Percentiles rank a stretch among this genome's conserved stretches.
Conservation (phyloP, 1,140 invertebrate genomes). For the Drosophila aff. region DNA sequence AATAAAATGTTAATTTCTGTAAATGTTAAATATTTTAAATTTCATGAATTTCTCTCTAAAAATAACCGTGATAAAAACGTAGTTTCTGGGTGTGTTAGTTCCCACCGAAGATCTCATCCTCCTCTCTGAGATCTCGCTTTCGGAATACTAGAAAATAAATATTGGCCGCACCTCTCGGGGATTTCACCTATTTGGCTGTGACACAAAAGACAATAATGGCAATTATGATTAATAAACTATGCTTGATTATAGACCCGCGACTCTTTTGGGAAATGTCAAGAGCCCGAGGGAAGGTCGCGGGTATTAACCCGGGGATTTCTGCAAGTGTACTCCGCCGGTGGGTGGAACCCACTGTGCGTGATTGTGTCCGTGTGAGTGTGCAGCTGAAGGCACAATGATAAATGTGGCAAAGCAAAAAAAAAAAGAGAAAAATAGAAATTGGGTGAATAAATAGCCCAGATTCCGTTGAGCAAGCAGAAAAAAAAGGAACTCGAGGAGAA, state of each 20-base stretch:
- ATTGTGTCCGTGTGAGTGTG: slow-evolving; percentile 39
- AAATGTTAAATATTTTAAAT: not conserved
- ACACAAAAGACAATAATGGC: slow-evolving; percentile 37
- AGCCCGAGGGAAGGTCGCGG: slow-evolving; percentile 27
- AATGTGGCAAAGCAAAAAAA: slow-evolving; percentile 61
- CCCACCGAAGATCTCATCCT: slow-evolving; percentile 1
- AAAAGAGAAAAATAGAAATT: slow-evolving; percentile 75
- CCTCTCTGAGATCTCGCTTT: not conserved
- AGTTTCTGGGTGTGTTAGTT: slow-evolving; percentile 5
- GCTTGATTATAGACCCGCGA: slow-evolving; percentile 37
- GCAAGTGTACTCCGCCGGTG: slow-evolving; percentile 65
- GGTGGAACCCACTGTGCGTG: slow-evolving; percentile 59
- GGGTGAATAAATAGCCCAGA: slow-evolving; percentile 84
- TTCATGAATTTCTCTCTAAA: not conserved
- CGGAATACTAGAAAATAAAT: slow-evolving; percentile 18
- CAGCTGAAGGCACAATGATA: slow-evolving; percentile 82
- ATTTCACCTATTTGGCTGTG: slow-evolving; percentile 35
- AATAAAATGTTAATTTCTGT: not conserved
- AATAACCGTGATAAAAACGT: not conserved
- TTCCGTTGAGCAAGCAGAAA: slow-evolving; percentile 78
- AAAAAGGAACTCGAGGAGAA: slow-evolving; percentile 57
- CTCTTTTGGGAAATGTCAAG: slow-evolving; percentile 37
- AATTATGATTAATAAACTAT: slow-evolving; percentile 55
- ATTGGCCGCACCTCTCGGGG: slow-evolving; percentile 35
- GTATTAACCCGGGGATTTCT: slow-evolving; percentile 49